A percentile compares a stretch with the other conserved stretches of the same genome.
Evolutionary conservation across 2,797 vertebrate species (phyloP).

Genomic region (Catharus ustulatus): DNA sequence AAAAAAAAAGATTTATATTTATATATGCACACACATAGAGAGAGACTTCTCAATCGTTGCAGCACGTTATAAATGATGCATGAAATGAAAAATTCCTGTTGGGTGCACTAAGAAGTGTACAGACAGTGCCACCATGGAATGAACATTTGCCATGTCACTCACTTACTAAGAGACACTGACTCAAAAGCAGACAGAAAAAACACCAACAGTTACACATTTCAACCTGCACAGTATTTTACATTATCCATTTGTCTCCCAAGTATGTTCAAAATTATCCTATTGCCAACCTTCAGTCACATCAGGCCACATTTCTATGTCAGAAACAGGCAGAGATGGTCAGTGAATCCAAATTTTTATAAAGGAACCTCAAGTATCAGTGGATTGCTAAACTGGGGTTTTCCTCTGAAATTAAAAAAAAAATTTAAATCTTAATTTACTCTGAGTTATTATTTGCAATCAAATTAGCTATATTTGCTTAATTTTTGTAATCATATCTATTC

Average conservation of each 20-base stretch:
- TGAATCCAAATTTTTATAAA: background rate
- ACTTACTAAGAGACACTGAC: background rate
- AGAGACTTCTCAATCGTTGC: background rate
- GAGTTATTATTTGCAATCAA: background rate
- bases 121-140: background rate
- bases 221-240: background rate
- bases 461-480: background rate
- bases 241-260: background rate
- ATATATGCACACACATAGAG: background rate
- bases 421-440: background rate
- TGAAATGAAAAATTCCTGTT: conserved; percentile 62
- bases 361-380: background rate
- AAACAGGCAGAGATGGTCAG: background rate
- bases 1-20: background rate
- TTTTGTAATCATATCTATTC: background rate
- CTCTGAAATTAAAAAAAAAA: background rate
- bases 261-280: background rate
- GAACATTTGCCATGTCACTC: background rate
- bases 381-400: background rate
- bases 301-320: background rate
- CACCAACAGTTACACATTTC: background rate
- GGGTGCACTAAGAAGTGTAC: background rate
- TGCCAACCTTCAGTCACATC: background rate
- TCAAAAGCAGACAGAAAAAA: background rate
- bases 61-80: conserved; percentile 55